These are phyloP conservation scores for Lepidocyrtinus sp. DNA, from an alignment of 2,888 invertebrate genomes.

Conservation along the genomic window DNA sequence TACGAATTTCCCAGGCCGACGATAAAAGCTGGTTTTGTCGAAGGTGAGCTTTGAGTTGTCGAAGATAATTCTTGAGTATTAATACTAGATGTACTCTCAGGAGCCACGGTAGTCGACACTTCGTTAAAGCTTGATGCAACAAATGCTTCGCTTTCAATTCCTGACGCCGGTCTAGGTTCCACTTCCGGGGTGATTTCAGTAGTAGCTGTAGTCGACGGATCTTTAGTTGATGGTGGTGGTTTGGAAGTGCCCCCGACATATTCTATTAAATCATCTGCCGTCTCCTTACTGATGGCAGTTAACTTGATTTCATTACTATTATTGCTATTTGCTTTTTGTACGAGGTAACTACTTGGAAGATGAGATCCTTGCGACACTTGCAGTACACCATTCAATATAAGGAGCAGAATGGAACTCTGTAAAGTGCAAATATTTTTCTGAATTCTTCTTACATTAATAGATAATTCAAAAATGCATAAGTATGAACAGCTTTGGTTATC, in stretches of 20 bases:
- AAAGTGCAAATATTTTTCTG: too few species aligned
- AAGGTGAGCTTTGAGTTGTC: background rate
- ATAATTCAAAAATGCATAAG: too few species aligned
- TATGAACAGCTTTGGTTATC: too few species aligned
- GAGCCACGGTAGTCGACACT: background rate
- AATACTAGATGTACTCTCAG: background rate
- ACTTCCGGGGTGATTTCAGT: conserved; percentile 15
- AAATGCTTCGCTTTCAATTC: background rate
- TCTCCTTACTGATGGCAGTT: conserved; percentile 18
- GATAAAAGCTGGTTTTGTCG: background rate
- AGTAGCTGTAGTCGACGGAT: conserved; percentile 4
- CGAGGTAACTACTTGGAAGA: conserved; percentile 56
- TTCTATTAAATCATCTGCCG: background rate
- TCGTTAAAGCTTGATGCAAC: conserved; percentile 17
- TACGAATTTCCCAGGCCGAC: conserved; percentile 36
- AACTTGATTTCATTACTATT: conserved; percentile 17
- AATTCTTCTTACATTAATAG: too few species aligned
- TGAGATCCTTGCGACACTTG: conserved; percentile 52
- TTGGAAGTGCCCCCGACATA: background rate
- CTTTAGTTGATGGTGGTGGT: background rate
- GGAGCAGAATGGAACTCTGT: conserved; percentile 31
- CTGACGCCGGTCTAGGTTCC: background rate
- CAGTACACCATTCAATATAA: conserved; percentile 31
- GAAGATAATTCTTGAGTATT: background rate
- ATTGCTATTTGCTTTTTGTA: conserved; percentile 57